Base-by-base conservation (phyloP, 2,113 vertebrate species). In the Rhynchopsitta pachyrhyncha region DNA sequence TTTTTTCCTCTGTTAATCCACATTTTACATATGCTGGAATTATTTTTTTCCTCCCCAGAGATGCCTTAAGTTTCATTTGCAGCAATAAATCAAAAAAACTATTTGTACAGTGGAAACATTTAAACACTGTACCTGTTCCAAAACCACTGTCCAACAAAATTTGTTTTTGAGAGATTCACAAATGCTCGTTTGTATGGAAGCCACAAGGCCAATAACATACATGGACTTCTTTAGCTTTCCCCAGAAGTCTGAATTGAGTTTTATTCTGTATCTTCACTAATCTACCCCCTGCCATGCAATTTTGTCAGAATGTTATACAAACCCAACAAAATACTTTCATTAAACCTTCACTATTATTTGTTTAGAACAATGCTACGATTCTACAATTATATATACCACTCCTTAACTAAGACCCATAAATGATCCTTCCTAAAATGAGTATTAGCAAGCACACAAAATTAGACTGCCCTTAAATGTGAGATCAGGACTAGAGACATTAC, bases 61-160 rank as follows among this genome's bases (percentile, higher is more conserved):
- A 89, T 22, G n/a, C n/a, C 53, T 75, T 9, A 62, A 68, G 23
- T 33, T 84, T 46, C 20, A 83, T 59, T 87, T 27, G 27, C 27
- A 75, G 74, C 29, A 83, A 75, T 78, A 95, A 92, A 93, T 83
- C 87, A 77, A 53, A 92, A 69, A 50, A 50, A 68, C 23, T 81
- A 16, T 74, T 84, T 90, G 52, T 39, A 81, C 17, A 83, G 33
- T 82, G 64, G 42, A 95, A 96, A 90, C 28, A 62, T 57, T 71
- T 50, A 13, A 90, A 84, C 44, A 75, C 44, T 57, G 29, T 62
- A 96, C 77, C 83, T 93, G 75, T 68, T 92, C 86, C 88, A 92
- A 52, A 93, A 77, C 29, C 49, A 93, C 22, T 28, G 20, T 44
- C 60, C 66, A 78, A 91, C 14, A 29, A 81, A 84, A 79, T 73